Evolutionary conservation across 1,140 invertebrate genomes (phyloP).

Genomic region (Atta colombica): DNA sequence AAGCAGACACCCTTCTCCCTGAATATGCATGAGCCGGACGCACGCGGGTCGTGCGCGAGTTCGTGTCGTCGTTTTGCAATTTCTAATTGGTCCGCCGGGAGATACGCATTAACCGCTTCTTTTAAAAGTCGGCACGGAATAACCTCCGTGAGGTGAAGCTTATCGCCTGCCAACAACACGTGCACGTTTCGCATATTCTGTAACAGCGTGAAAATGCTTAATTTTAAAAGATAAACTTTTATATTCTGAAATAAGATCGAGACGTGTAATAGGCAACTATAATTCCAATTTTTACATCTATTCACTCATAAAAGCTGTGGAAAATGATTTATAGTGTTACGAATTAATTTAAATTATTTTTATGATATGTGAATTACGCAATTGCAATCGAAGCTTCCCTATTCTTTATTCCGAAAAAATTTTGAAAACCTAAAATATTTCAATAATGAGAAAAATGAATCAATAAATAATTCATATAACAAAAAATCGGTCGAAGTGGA

Average conservation of each 20-base stretch:
- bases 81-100: constrained; percentile 48
- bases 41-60: constrained; percentile 27
- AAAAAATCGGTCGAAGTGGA: too few species aligned
- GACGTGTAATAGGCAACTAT: neutral
- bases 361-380: neutral
- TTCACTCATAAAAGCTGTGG: neutral
- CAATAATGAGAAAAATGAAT: neutral
- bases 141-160: neutral
- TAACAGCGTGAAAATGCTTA: constrained; percentile 4
- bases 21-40: constrained; percentile 69
- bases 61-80: constrained; percentile 61
- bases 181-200: neutral
- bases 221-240: neutral
- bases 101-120: constrained; percentile 31
- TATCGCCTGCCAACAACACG: constrained; percentile 14
- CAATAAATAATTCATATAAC: too few species aligned
- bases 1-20: constrained; percentile 29
- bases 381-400: neutral
- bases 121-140: constrained; percentile 16
- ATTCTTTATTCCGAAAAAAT: neutral
- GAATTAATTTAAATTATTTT: neutral
- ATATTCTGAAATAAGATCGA: neutral
- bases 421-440: neutral
- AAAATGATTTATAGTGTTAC: neutral
- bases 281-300: neutral